Conservation (phyloP, 1,140 invertebrate species). For the Lerema accius region DNA sequence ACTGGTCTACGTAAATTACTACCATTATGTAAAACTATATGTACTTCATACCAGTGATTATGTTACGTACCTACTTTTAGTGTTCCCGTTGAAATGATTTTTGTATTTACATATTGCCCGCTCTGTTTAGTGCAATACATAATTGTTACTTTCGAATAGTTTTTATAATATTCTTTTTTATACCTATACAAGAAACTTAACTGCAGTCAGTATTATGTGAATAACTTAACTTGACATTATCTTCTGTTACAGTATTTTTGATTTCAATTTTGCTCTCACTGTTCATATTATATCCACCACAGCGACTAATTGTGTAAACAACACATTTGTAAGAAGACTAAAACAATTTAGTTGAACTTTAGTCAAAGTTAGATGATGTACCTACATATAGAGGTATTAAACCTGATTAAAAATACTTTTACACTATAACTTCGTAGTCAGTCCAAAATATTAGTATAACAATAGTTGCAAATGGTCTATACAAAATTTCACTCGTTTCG, state of each 20-base stretch:
- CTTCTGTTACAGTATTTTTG: no score
- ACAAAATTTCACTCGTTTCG: slow-evolving; percentile 59
- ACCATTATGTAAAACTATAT: slow-evolving; percentile 26
- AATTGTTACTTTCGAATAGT: slow-evolving; percentile 21
- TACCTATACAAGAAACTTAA: neutral
- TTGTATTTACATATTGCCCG: slow-evolving; percentile 16
- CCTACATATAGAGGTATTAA: no score
- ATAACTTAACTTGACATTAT: no score
- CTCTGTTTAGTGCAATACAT: slow-evolving; percentile 24
- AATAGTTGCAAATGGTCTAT: slow-evolving; percentile 41
- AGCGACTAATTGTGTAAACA: no score
- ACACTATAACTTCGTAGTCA: no score
- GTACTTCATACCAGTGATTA: slow-evolving; percentile 12
- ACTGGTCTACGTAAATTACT: slow-evolving; percentile 21
- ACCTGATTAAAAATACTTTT: no score
- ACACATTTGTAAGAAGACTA: no score
- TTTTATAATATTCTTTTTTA: slow-evolving; percentile 9
- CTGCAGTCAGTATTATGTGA: no score
- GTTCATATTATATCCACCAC: no score
- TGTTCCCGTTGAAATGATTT: slow-evolving; percentile 20
- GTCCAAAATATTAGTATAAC: slow-evolving; percentile 40
- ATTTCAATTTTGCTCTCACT: no score
- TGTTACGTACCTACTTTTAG: slow-evolving; percentile 23
- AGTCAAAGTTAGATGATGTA: no score
- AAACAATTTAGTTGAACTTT: no score